Evolutionary conservation across 1,140 invertebrate genomes (phyloP).

Genomic region (Olivierus martensii): DNA sequence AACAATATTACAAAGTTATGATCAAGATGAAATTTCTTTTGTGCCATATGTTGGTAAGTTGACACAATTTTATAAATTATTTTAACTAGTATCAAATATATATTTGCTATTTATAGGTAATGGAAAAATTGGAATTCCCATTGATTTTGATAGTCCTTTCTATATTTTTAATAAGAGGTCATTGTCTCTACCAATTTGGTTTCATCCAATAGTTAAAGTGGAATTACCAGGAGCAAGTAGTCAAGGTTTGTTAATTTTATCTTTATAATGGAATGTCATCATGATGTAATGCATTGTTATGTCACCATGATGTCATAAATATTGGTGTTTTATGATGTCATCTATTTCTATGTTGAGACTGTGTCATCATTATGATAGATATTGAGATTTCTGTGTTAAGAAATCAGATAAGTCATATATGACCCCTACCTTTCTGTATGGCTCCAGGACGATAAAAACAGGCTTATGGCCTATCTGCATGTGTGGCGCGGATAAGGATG

Average conservation of each 20-base stretch:
- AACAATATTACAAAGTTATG: slow-evolving; percentile 41
- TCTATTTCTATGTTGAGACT: too few relatives aligned
- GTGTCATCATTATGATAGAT: too few relatives aligned
- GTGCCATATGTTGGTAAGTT: slow-evolving; percentile 60
- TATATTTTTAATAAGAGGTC: slow-evolving; percentile 43
- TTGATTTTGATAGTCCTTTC: slow-evolving; percentile 25
- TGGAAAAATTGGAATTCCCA: slow-evolving; percentile 23
- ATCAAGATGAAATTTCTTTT: slow-evolving; percentile 44
- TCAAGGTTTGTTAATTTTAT: slow-evolving; percentile 38
- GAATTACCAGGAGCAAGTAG: slow-evolving; percentile 29
- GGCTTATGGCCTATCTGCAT: too few relatives aligned
- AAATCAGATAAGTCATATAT: too few relatives aligned
- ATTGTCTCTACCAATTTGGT: slow-evolving; percentile 51
- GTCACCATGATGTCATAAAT: too few relatives aligned
- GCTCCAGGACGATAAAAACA: too few relatives aligned
- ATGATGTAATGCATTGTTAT: too few relatives aligned
- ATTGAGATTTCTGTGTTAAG: too few relatives aligned
- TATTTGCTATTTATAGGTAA: slow-evolving; percentile 12
- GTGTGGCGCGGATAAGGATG: too few relatives aligned
- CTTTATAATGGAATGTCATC: too few relatives aligned
- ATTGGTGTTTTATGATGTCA: too few relatives aligned
- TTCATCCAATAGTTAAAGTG: slow-evolving; percentile 53
- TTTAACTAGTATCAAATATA: background rate
- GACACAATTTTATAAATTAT: background rate
- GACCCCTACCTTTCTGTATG: too few relatives aligned